Conservation (phyloP, 2,888 invertebrate species). For the Endotricha flammealis region DNA sequence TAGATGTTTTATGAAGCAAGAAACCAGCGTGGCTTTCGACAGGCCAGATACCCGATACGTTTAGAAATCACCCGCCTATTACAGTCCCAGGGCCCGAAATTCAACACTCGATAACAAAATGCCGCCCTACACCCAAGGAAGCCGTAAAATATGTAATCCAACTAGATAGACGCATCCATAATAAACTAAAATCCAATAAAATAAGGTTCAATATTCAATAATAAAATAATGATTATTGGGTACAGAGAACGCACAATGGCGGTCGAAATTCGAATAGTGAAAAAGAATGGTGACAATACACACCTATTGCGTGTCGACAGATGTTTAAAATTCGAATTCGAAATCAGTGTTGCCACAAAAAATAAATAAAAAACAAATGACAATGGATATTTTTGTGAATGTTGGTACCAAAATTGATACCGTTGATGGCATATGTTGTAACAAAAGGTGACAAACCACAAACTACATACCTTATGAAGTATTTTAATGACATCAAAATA, state of each 20-base stretch:
- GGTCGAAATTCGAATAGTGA: slow-evolving; percentile 6
- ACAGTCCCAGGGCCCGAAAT: slow-evolving; percentile 15
- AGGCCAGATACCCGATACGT: slow-evolving; percentile 17
- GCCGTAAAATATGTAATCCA: slow-evolving; percentile 24
- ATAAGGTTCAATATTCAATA: slow-evolving; percentile 10
- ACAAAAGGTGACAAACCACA: slow-evolving; percentile 11
- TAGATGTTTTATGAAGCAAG: slow-evolving; percentile 2
- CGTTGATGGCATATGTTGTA: slow-evolving; percentile 7
- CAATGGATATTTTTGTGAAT: slow-evolving; percentile 7
- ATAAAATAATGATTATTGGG: slow-evolving; percentile 8
- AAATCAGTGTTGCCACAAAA: slow-evolving; percentile 19
- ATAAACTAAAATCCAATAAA: slow-evolving; percentile 3
- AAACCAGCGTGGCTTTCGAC: slow-evolving; percentile 2
- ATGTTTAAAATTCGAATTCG: slow-evolving; percentile 15
- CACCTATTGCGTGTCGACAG: slow-evolving; percentile 20
- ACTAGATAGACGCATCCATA: slow-evolving; percentile 11
- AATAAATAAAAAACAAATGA: slow-evolving; percentile 11
- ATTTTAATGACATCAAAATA: not conserved
- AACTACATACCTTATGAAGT: slow-evolving; percentile 6
- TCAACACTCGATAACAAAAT: slow-evolving; percentile 21
- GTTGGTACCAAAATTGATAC: slow-evolving; percentile 4
- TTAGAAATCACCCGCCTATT: slow-evolving; percentile 16
- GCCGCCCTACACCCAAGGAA: slow-evolving; percentile 18
- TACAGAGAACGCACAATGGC: slow-evolving; percentile 10
- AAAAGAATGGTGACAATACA: slow-evolving; percentile 19